A percentile compares a stretch with the other conserved stretches of the same genome.
These are phyloP conservation scores for Gryllus bimaculatus DNA, from an alignment of 1,140 invertebrate genomes.

Conservation along the genomic window DNA sequence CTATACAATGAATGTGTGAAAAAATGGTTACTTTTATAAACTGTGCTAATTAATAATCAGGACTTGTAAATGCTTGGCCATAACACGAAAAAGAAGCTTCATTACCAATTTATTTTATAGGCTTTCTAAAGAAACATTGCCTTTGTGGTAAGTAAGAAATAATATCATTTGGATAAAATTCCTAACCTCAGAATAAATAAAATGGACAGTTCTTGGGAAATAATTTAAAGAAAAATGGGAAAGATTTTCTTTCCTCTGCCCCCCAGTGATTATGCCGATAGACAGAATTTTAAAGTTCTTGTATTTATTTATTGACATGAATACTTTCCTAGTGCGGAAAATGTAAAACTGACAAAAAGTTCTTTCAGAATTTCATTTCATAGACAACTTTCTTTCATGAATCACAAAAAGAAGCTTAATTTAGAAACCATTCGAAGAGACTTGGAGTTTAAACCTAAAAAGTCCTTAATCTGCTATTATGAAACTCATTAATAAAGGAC, in stretches of 20 bases:
- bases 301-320: conserved; percentile 13
- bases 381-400: conserved; percentile 82
- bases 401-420: conserved; percentile 68
- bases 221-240: neutral
- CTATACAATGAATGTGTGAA: no score
- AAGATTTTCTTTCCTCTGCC: neutral
- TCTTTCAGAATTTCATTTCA: conserved; percentile 67
- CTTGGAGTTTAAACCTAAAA: conserved; percentile 84
- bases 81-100: no score
- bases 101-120: no score
- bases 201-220: neutral
- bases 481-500: conserved; percentile 92
- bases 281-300: conserved; percentile 53
- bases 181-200: neutral
- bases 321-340: neutral
- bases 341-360: neutral
- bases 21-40: no score
- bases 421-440: conserved; percentile 85
- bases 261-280: conserved; percentile 46
- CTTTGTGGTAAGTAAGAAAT: neutral
- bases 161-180: neutral
- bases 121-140: no score
- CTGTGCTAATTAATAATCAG: no score
- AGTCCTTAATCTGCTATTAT: conserved; percentile 82
- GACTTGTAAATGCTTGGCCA: no score